These are phyloP conservation scores for Tribolium madens DNA, from an alignment of 1,140 invertebrate genomes.

Conservation along the genomic window DNA sequence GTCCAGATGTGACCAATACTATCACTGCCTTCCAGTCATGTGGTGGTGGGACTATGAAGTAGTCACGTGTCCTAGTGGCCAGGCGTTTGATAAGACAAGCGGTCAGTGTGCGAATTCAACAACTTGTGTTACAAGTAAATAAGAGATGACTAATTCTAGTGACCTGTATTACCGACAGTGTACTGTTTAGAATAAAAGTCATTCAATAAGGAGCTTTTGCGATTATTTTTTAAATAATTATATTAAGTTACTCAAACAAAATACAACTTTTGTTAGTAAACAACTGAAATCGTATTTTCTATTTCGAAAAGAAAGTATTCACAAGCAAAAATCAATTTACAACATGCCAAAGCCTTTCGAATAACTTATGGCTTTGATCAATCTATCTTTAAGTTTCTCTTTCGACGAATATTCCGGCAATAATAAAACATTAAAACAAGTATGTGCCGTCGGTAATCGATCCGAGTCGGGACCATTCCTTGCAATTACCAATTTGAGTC, in stretches of 20 bases:
- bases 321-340: constrained; percentile 66
- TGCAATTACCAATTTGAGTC: constrained; percentile 86
- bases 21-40: constrained; percentile 7
- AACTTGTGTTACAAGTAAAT: background rate
- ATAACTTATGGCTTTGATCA: constrained; percentile 92
- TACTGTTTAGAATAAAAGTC: too few species aligned
- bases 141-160: background rate
- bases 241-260: constrained; percentile 35
- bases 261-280: constrained; percentile 39
- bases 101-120: background rate
- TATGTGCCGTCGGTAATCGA: constrained; percentile 87
- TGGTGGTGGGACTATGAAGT: constrained; percentile 29
- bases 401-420: constrained; percentile 89
- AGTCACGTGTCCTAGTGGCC: constrained; percentile 11
- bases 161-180: background rate
- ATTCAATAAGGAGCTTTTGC: too few species aligned
- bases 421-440: constrained; percentile 96
- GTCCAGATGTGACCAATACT: constrained; percentile 24
- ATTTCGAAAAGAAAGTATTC: constrained; percentile 13
- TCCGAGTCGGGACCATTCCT: constrained; percentile 84
- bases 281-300: constrained; percentile 35
- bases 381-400: constrained; percentile 86
- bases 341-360: constrained; percentile 90
- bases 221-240: constrained; percentile 26
- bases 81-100: background rate